Evolutionary conservation across 2,113 vertebrate genomes (phyloP).

Genomic region (Chelonoidis abingdonii): DNA sequence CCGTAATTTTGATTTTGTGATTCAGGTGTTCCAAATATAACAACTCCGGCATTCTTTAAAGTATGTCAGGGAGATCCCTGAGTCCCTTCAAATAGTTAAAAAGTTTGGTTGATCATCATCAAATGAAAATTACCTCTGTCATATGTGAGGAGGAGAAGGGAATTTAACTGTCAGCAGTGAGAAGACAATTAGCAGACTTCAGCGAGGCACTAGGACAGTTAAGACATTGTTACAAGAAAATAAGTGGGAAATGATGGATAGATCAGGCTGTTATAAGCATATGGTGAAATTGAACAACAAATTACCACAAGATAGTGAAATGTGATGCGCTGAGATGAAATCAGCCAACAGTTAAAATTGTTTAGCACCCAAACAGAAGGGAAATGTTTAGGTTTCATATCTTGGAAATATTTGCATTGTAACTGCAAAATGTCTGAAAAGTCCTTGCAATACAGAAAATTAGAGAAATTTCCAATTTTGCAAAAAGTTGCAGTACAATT

Average conservation of each 20-base stretch:
- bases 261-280: not conserved
- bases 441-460: constrained; percentile 22
- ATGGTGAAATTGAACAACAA: not conserved
- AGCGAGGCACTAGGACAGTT: not conserved
- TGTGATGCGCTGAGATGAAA: not conserved
- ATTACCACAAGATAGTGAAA: not conserved
- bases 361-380: not conserved
- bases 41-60: not conserved
- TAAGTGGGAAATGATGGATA: constrained; percentile 11
- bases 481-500: not conserved
- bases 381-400: not conserved
- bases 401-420: not conserved
- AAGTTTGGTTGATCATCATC: not conserved
- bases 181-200: constrained; percentile 11
- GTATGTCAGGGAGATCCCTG: constrained; percentile 11
- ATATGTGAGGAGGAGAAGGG: not conserved
- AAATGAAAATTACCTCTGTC: not conserved
- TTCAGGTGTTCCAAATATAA: not conserved
- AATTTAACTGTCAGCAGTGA: not conserved
- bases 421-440: not conserved
- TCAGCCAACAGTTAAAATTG: not conserved
- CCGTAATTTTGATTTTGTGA: accelerated
- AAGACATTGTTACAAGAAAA: constrained; percentile 4
- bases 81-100: not conserved
- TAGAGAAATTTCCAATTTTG: constrained; percentile 5